Base-by-base conservation (phyloP, 2,797 vertebrate species). In the Myotis daubentonii region DNA sequence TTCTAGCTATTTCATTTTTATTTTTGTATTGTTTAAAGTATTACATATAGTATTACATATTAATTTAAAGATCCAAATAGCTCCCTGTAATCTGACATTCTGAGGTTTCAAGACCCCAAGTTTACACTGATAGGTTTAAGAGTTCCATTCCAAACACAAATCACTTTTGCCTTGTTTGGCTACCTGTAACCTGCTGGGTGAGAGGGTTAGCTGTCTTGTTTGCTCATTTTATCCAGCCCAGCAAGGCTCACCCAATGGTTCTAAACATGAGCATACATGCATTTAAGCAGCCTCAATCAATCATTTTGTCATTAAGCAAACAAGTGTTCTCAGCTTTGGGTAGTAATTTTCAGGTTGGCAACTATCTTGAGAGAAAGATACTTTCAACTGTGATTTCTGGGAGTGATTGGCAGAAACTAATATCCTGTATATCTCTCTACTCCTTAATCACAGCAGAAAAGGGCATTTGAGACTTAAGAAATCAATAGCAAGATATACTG, bases 231-330 rank as follows among this genome's bases (percentile, higher is more conserved):
- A 55, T 88, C 16, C 7, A 90, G 1, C 1, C 41, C 22, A 87
- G 53, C 15, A 66, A 84, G 68, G 38, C 0, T 38, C 60, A 22
- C 38, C 66, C 11, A 7, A 7, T 53, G 11, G 7, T 80, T 76
- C 85, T n/a, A 49, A 49, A 57, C 76, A 41, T 15, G 13, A 71
- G 5, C 17, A 75, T 53, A 3, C 44, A 19, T 44, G 10, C 11
- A 30, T 81, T 33, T 49, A 10, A 47, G 12, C 16, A 41, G 36
- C 13, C 25, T 74, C 19, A 6, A 23, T 60, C 72, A 79, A 8
- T 89, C 12, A 33, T 62, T 49, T 71, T 94, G 38, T 70, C 25
- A 47, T 60, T 92, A 86, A 92, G 72, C 68, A 87, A 91, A 41
- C 65, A 85, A 72, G 19, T n/a, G 9, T 66, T 38, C 19, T 53